A percentile compares a stretch with the other conserved stretches of the same genome.
Conservation (phyloP, 2,797 vertebrate species). For the Spea hammondii region DNA sequence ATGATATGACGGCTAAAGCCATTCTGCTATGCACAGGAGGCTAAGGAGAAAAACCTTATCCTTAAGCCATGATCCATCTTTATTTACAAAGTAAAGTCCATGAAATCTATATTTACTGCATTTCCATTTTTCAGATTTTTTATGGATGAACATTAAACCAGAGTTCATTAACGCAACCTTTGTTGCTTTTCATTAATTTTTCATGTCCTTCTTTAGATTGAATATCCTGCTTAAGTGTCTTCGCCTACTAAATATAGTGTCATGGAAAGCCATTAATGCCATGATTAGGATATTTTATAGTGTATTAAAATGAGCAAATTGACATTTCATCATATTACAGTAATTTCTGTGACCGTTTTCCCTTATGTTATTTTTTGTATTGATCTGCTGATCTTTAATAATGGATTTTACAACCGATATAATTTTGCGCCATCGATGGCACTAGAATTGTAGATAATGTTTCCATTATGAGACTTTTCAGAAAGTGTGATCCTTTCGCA, state of each 20-base stretch:
- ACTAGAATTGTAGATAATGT: too few relatives aligned
- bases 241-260: constrained; percentile 33
- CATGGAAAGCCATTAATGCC: constrained; percentile 23
- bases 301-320: constrained; percentile 12
- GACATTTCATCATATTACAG: too few relatives aligned
- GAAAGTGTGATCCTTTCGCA: too few relatives aligned
- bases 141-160: constrained; percentile 6
- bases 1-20: not conserved
- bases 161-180: constrained; percentile 31
- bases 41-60: constrained; percentile 2
- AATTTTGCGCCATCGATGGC: too few relatives aligned
- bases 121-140: constrained; percentile 20
- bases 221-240: constrained; percentile 25
- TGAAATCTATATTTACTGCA: constrained; percentile 16
- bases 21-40: not conserved
- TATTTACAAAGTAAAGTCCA: constrained; percentile 14
- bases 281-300: constrained; percentile 16
- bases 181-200: constrained; percentile 43
- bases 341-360: too few relatives aligned
- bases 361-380: too few relatives aligned
- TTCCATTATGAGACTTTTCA: too few relatives aligned
- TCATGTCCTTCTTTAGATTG: constrained; percentile 33
- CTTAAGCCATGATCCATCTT: not conserved
- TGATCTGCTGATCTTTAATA: too few relatives aligned
- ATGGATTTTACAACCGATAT: too few relatives aligned